Evolutionary conservation across 2,888 invertebrate genomes (phyloP).

Genomic region (Apoda limacodes): DNA sequence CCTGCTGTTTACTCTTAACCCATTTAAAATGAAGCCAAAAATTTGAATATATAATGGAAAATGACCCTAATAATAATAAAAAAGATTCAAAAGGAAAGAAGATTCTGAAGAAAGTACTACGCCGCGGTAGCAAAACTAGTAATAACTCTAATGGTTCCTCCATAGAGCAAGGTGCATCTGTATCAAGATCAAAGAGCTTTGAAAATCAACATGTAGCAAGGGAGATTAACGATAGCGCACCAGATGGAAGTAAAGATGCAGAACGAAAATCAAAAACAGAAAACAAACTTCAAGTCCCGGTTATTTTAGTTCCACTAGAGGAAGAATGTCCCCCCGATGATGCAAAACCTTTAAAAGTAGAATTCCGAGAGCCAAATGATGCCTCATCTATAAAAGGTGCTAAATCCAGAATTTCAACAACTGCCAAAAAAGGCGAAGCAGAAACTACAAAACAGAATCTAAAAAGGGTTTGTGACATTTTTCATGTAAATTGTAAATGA

Average conservation of each 20-base stretch:
- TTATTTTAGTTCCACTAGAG: too few species aligned
- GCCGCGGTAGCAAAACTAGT: slow-evolving; percentile 49
- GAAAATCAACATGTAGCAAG: slow-evolving; percentile 37
- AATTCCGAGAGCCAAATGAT: too few species aligned
- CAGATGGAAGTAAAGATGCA: slow-evolving; percentile 23
- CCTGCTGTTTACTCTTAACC: too few species aligned
- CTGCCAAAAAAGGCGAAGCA: slow-evolving; percentile 22
- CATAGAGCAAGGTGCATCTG: slow-evolving; percentile 31
- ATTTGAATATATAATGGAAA: slow-evolving; percentile 64
- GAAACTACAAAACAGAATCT: slow-evolving; percentile 37
- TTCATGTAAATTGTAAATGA: too few species aligned
- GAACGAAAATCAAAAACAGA: slow-evolving; percentile 26
- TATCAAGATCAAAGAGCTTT: slow-evolving; percentile 45
- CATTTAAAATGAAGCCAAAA: too few species aligned
- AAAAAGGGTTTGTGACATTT: too few species aligned
- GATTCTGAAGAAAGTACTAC: slow-evolving; percentile 52
- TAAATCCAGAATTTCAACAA: neutral
- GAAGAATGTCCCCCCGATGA: too few species aligned
- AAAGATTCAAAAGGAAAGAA: slow-evolving; percentile 62
- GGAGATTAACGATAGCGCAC: slow-evolving; percentile 38
- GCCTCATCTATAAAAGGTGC: slow-evolving; percentile 2
- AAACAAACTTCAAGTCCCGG: too few species aligned
- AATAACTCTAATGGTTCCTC: slow-evolving; percentile 39
- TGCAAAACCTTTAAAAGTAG: too few species aligned
- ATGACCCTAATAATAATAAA: slow-evolving; percentile 58